Evolutionary conservation across 2,797 vertebrate species (phyloP).

Genomic region (Enteromius paludinosus): DNA sequence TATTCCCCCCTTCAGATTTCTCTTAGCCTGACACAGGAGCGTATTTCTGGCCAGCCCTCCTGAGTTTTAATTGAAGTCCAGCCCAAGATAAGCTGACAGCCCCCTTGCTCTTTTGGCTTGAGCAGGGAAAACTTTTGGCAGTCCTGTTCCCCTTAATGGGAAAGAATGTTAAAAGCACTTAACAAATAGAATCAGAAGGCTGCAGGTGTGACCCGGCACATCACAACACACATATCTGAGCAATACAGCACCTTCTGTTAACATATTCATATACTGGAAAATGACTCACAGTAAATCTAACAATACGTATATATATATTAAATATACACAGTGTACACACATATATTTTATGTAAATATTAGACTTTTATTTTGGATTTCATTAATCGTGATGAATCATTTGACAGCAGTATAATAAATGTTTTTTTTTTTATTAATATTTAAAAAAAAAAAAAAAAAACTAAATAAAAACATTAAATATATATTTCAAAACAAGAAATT

Average conservation of each 20-base stretch:
- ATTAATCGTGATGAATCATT: too few species aligned
- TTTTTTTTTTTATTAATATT: neutral
- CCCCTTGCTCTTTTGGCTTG: slow-evolving; percentile 69
- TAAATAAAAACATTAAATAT: neutral
- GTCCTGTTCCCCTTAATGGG: slow-evolving; percentile 79
- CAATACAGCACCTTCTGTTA: neutral
- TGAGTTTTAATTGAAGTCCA: slow-evolving; percentile 72
- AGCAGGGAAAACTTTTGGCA: slow-evolving; percentile 68
- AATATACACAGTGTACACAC: too few species aligned
- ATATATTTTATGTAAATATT: too few species aligned
- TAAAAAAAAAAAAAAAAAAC: too few species aligned
- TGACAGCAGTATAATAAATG: neutral
- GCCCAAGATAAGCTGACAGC: slow-evolving; percentile 76
- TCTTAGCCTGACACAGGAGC: slow-evolving; percentile 29
- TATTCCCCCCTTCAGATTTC: slow-evolving; percentile 18
- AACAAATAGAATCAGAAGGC: slow-evolving; percentile 78
- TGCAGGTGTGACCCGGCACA: slow-evolving; percentile 26
- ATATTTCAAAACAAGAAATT: neutral
- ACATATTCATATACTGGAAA: slow-evolving; percentile 2
- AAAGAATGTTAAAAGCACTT: slow-evolving; percentile 93
- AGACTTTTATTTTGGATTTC: too few species aligned
- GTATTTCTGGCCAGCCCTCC: slow-evolving; percentile 61
- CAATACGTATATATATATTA: too few species aligned
- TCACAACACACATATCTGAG: neutral
- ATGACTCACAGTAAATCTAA: too few species aligned